phyloP scores from a whole-genome alignment of 2,797 vertebrate genomes.

The Chaetodon trifasciatus region DNA sequence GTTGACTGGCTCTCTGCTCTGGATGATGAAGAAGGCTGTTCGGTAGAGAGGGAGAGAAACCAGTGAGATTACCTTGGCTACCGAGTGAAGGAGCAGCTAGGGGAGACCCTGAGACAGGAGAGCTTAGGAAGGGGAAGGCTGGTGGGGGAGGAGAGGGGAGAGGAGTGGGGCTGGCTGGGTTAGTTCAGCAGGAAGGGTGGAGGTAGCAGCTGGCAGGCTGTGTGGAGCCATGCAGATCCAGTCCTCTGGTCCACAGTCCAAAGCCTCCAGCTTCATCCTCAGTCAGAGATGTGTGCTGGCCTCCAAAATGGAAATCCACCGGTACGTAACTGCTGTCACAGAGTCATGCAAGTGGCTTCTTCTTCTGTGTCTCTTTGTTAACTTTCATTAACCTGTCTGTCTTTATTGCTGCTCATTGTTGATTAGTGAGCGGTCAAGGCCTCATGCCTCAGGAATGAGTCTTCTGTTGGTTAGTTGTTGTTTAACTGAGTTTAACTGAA shows the following conservation, averaged over 20 bases:
- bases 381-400: neutral
- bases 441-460: neutral
- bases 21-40: constrained; percentile 51
- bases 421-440: neutral
- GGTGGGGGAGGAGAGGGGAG: constrained; percentile 4
- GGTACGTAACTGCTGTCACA: constrained; percentile 78
- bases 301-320: constrained; percentile 86
- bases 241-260: constrained; percentile 72
- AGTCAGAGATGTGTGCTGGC: constrained; percentile 79
- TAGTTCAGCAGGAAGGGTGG: constrained; percentile 22
- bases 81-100: constrained; percentile 10
- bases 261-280: constrained; percentile 80
- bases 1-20: constrained; percentile 16
- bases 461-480: neutral
- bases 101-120: constrained; percentile 15
- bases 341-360: constrained; percentile 17
- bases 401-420: neutral
- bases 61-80: constrained; percentile 31
- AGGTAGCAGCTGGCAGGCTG: constrained; percentile 21
- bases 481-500: neutral
- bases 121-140: constrained; percentile 14
- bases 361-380: neutral
- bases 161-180: constrained; percentile 29
- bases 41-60: constrained; percentile 40
- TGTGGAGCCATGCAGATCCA: constrained; percentile 82